Base-by-base conservation (phyloP, 2,113 vertebrate genomes). In the Tylochromis polylepis region DNA sequence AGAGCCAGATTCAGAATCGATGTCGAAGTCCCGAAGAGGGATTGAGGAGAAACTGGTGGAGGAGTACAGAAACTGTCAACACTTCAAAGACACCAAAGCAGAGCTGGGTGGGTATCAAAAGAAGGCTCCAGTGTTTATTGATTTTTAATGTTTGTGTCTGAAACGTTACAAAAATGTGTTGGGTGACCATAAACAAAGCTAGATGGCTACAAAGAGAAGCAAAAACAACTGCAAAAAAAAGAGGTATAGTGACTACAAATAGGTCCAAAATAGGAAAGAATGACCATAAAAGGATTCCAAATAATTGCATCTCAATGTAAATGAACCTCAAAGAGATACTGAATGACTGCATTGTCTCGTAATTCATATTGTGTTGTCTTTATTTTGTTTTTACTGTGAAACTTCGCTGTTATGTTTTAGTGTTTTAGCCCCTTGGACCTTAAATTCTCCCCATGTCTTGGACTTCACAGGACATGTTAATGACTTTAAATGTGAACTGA, bases 1-100 rank as follows among this genome's bases (percentile, higher is more conserved):
- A 36, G 94, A 93, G 12, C 11, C 51, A 22, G 94, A 94, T 38
- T 11, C 62, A 18, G 93, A 93, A 2, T 41, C 83, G 0, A 2
- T 58, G 5, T 83, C 24, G 0, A n/a, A 11, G 1, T 81, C 56
- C 59, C 95, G 85, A 8, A 93, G 67, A 56, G 93, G 87, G 2
- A 93, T 98, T n/a, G 94, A 97, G 85, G 97, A 98, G 4, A 95
- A 86, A 11, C 93, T 99, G 84, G 95, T 97, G 78, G 95, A 96
- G 57, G 95, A 96, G 85, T 99, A 98, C 92, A 88, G 78, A 72
- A 95, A 41, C 24, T 96, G 97, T 5, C 0, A 34, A 2, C 88
- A 93, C 91, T 97, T 91, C 91, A 93, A 2, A 77, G 90, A 97
- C 79, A 97, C 96, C 12, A 96, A 95, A 91, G 91, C 79, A 4